These are phyloP conservation scores for Pelecanoides urinatrix DNA, from an alignment of 2,113 vertebrate genomes.

Conservation along the genomic window DNA sequence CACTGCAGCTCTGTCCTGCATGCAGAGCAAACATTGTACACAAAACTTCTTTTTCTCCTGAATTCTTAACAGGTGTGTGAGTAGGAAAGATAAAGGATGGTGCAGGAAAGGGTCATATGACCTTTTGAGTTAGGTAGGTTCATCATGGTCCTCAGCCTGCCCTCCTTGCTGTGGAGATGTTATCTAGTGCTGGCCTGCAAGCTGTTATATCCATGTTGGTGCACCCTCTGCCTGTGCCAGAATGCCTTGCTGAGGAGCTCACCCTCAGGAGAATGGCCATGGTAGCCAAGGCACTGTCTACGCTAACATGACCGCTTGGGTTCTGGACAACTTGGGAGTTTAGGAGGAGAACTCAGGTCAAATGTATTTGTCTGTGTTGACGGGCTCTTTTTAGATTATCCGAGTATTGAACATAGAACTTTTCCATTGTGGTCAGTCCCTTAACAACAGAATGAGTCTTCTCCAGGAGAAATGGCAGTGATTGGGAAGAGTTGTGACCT, in stretches of 20 bases:
- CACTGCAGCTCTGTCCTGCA: neutral
- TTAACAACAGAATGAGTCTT: neutral
- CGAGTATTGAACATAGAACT: neutral
- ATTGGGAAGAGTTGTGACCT: neutral
- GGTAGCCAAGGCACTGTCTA: neutral
- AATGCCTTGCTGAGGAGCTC: neutral
- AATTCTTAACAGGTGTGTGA: neutral
- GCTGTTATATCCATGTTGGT: neutral
- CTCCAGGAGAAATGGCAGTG: neutral
- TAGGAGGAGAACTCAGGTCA: neutral
- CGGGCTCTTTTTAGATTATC: neutral
- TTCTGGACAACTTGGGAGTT: neutral
- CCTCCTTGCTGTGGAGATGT: neutral
- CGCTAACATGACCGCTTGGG: neutral
- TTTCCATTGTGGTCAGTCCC: neutral
- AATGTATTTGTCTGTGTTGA: neutral
- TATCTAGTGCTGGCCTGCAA: neutral
- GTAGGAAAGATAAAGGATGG: neutral
- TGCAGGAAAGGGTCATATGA: neutral
- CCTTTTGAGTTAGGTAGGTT: neutral
- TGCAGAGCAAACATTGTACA: neutral
- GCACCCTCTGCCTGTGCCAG: neutral
- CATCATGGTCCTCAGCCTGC: neutral
- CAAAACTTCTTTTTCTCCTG: rapidly evolving
- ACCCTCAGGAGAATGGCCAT: neutral